Conservation (phyloP, 2,113 vertebrate genomes). For the Aepyceros melampus region DNA sequence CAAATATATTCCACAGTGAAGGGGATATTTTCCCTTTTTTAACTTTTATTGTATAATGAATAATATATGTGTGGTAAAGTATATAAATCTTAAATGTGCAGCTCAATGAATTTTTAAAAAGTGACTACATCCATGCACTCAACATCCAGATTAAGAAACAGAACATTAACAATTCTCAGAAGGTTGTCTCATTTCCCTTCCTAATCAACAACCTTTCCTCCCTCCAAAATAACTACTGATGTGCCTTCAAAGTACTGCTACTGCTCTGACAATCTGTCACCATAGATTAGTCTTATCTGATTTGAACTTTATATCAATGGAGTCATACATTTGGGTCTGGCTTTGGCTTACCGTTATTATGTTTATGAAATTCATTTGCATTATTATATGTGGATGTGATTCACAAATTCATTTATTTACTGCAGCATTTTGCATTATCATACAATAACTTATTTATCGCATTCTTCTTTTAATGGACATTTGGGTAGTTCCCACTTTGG, state of each 20-base stretch:
- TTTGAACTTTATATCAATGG: not conserved
- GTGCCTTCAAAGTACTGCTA: not conserved
- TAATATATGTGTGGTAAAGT: constrained; percentile 46
- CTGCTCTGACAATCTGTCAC: not conserved
- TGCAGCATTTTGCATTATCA: not conserved
- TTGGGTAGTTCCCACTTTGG: not conserved
- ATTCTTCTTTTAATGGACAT: not conserved
- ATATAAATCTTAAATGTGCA: constrained; percentile 42
- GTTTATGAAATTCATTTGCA: not conserved
- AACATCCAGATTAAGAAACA: constrained; percentile 32
- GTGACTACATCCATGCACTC: constrained; percentile 25
- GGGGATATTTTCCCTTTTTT: not conserved
- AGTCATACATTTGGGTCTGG: not conserved
- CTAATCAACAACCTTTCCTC: not conserved
- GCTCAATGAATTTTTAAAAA: constrained; percentile 64
- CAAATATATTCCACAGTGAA: not conserved
- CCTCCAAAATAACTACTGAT: not conserved
- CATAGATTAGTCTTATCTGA: not conserved
- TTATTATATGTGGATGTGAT: not conserved
- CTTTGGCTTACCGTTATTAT: not conserved
- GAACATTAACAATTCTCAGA: constrained; percentile 19
- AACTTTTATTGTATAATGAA: constrained; percentile 39
- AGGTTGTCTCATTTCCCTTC: not conserved
- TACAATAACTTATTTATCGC: not conserved
- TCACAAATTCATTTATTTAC: not conserved